Conservation (phyloP, 2,797 vertebrate genomes). For the Cyclopterus lumpus region DNA sequence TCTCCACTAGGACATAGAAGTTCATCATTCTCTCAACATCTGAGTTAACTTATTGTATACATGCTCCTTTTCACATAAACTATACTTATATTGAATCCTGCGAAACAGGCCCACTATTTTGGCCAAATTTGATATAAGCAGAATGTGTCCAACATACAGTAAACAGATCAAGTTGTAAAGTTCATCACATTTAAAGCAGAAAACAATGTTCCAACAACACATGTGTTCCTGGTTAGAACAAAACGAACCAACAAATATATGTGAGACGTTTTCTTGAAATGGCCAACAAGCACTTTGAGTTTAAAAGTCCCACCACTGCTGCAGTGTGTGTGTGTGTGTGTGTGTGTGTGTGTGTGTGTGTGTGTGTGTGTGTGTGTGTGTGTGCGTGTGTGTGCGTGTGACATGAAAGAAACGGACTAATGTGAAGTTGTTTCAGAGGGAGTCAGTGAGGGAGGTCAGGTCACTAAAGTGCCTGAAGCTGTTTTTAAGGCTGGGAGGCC, state of each 20-base stretch:
- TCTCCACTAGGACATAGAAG: neutral
- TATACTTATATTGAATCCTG: neutral
- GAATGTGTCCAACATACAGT: neutral
- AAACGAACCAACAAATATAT: neutral
- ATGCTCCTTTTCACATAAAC: neutral
- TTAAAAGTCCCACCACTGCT: neutral
- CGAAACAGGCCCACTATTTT: neutral
- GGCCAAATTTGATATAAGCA: neutral
- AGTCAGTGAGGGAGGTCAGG: slow-evolving; percentile 14
- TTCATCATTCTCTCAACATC: neutral
- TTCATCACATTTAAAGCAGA: neutral
- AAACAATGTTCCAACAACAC: neutral
- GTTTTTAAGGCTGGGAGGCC: slow-evolving; percentile 7
- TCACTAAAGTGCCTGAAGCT: neutral
- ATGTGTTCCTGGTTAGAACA: slow-evolving; percentile 26
- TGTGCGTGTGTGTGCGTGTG: neutral
- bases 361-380: neutral
- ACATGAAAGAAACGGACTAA: slow-evolving; percentile 30
- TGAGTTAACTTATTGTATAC: neutral
- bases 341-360: neutral
- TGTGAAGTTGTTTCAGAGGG: slow-evolving; percentile 38
- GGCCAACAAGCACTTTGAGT: neutral
- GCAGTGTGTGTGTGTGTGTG: slow-evolving; percentile 1
- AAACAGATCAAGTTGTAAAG: slow-evolving; percentile 1
- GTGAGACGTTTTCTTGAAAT: neutral